Conservation (phyloP, 2,888 invertebrate species). For the Thysanoteuthis rhombus region DNA sequence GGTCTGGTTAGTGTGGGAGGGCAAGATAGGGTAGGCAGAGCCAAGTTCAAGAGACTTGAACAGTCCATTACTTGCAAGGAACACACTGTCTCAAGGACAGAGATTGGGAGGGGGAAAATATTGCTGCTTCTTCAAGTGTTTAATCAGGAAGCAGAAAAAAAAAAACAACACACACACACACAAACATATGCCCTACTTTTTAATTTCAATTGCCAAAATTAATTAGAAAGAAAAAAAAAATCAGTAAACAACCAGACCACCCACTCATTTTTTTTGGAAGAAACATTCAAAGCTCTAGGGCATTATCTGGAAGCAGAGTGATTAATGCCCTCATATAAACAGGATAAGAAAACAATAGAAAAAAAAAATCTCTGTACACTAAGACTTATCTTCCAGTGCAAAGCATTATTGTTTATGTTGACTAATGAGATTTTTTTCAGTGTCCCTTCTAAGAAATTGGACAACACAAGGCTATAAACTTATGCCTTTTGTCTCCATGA, state of each 20-base stretch:
- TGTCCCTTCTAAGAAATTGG: background rate
- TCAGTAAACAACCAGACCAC: background rate
- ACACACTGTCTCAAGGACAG: background rate
- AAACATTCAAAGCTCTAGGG: background rate
- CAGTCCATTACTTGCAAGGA: background rate
- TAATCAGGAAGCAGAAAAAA: background rate
- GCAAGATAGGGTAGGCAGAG: background rate
- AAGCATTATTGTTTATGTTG: background rate
- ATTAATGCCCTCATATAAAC: background rate
- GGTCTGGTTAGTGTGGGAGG: background rate
- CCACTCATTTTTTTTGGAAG: background rate
- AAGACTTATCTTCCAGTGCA: background rate
- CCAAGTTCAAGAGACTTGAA: slow-evolving; percentile 12
- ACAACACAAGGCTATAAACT: background rate
- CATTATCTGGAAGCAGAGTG: background rate
- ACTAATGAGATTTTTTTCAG: background rate
- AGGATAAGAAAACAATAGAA: background rate
- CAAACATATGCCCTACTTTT: background rate
- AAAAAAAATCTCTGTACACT: background rate
- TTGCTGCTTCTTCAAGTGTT: background rate
- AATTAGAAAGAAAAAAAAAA: background rate
- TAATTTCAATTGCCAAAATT: background rate
- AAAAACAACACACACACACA: background rate
- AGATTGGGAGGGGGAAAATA: background rate
- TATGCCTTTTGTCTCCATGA: background rate